Evolutionary conservation across 2,888 invertebrate species (phyloP), one percentile per base, ranked within the genome.

Genomic region (Macropis europaea): DNA sequence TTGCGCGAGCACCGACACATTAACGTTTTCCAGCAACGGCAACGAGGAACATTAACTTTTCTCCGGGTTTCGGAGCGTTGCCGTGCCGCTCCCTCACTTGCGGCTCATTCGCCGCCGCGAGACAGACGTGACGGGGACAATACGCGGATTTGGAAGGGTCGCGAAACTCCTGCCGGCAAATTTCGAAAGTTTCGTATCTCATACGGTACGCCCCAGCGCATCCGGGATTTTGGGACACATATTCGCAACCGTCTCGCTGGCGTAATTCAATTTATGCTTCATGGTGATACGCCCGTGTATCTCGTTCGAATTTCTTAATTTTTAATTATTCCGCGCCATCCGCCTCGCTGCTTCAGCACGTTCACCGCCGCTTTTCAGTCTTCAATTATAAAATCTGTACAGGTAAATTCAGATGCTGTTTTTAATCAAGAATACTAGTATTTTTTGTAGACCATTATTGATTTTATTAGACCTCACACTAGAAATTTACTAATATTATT

Each of bases 21-120:
- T 69, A 66, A 60, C 60, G 57, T 60, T 73, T 64, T 70, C 73
- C 77, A 54, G 38, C 38, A n/a, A n/a, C 38, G 32, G 47, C 54
- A 54, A 47, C 60, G 62, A 30, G 60, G 68, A 76, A 54, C 62
- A 62, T 68, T 73, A 77, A 77, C 70, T 72, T 77, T 77, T 77
- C 67, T 67, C 52, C 17, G 4, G 64, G 34, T 59, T 70, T 52
- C 57, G 30, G 57, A 59, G 30, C 47, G 30, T 26, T 45, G 22
- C 6, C 22, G 17, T 15, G n/a, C 15, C 48, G 38, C 30, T 40
- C 24, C 13, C 60, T 26, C 26, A 24, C 36, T 50, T 9, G 54
- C 53, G 54, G 59, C 43, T 53, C 43, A 13, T 64, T 64, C 63
- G 32, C 11, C 17, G 40, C 32, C 48, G 42, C 40, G 17, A 57